Percentiles rank a stretch among this genome's conserved stretches.
phyloP scores from a whole-genome alignment of 2,888 invertebrate species.

The Meganola albula region DNA sequence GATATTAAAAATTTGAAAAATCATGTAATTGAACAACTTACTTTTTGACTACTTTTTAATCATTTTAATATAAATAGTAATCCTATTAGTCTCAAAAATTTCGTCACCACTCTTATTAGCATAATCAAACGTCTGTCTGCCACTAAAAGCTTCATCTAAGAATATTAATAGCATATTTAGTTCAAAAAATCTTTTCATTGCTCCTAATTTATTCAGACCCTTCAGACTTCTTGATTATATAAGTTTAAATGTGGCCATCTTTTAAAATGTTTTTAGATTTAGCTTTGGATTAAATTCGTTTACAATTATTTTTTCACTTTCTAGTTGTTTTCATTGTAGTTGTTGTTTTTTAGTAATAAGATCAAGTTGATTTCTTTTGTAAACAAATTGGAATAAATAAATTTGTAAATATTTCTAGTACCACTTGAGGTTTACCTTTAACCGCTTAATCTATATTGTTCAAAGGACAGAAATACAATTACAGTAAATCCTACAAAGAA shows the following conservation, averaged over 20 bases:
- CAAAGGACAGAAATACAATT: conserved; percentile 17
- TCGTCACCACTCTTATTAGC: conserved; percentile 8
- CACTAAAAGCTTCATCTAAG: conserved; percentile 16
- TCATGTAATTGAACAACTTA: too few species aligned
- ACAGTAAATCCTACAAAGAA: conserved; percentile 13
- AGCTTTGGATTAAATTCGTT: conserved; percentile 4
- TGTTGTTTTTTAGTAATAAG: too few species aligned
- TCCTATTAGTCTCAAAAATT: too few species aligned
- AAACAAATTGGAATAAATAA: too few species aligned
- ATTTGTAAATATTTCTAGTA: too few species aligned
- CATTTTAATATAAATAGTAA: too few species aligned
- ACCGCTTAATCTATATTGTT: conserved; percentile 6
- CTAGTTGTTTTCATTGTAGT: too few species aligned
- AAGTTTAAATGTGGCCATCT: conserved; percentile 12
- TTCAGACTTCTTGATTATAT: conserved; percentile 10
- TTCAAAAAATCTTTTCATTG: conserved; percentile 19
- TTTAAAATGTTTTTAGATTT: conserved; percentile 13
- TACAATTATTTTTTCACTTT: too few species aligned
- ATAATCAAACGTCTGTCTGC: conserved; percentile 8
- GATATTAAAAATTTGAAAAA: too few species aligned
- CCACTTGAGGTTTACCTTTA: too few species aligned
- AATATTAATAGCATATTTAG: conserved; percentile 21
- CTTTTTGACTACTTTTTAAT: too few species aligned
- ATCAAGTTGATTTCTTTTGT: too few species aligned
- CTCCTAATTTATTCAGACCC: conserved; percentile 19